Conservation (phyloP, 2,113 vertebrate species). For the Silurus glanis region DNA sequence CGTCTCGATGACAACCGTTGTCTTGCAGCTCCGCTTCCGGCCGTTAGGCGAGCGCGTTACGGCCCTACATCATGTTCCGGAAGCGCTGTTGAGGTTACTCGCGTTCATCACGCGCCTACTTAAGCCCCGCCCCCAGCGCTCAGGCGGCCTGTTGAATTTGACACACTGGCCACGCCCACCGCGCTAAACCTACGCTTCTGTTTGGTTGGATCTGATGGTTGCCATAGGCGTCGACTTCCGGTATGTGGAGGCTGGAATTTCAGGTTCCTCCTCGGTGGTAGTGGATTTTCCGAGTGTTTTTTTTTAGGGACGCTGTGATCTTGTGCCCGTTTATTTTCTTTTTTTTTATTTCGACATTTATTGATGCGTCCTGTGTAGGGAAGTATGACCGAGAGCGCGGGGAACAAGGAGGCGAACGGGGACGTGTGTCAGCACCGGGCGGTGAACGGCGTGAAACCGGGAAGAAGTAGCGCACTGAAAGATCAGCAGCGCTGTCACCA, state of each 20-base stretch:
- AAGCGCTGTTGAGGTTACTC: constrained; percentile 42
- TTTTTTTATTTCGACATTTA: constrained; percentile 32
- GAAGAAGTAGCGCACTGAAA: constrained; percentile 52
- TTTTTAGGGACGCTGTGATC: background rate
- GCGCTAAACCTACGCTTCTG: background rate
- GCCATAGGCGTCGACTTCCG: constrained; percentile 66
- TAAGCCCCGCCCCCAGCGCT: constrained; percentile 46
- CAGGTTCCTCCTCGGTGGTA: constrained; percentile 53
- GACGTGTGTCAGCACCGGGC: constrained; percentile 56
- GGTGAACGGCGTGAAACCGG: constrained; percentile 66
- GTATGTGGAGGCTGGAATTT: constrained; percentile 60
- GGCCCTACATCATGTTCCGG: background rate
- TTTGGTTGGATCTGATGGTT: constrained; percentile 39
- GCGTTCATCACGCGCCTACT: constrained; percentile 45
- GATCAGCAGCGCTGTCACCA: constrained; percentile 48
- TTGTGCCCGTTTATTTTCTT: background rate
- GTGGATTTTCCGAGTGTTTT: constrained; percentile 17
- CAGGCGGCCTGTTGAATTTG: background rate
- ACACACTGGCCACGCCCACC: constrained; percentile 31
- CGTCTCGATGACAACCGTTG: background rate
- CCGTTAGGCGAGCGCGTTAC: background rate
- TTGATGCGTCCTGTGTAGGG: constrained; percentile 53
- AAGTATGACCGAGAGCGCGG: constrained; percentile 69
- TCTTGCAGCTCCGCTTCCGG: background rate
- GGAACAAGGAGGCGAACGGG: constrained; percentile 57